Evolutionary conservation across 1,140 invertebrate species (phyloP).

Genomic region (Akabosia matsudoensis): DNA sequence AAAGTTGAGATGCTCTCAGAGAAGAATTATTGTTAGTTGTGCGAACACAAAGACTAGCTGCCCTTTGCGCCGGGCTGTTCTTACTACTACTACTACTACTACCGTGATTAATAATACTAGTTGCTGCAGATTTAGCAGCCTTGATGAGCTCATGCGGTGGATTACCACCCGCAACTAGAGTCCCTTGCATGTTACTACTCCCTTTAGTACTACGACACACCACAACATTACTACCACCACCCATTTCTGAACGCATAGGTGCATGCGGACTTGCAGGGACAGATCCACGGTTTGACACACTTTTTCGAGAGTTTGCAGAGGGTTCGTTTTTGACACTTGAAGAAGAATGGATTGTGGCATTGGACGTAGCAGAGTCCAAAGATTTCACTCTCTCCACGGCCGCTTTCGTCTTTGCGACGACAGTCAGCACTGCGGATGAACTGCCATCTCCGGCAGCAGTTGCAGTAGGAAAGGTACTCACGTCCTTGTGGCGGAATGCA

Average conservation of each 20-base stretch:
- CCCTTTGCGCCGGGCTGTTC: slow-evolving; percentile 29
- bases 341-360: background rate
- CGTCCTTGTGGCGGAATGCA: slow-evolving; percentile 42
- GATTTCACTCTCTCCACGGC: slow-evolving; percentile 43
- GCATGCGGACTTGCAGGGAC: background rate
- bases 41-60: slow-evolving; percentile 40
- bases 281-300: slow-evolving; percentile 5
- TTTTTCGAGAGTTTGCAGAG: background rate
- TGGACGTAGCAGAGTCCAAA: slow-evolving; percentile 25
- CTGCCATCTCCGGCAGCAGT: slow-evolving; percentile 4
- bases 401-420: slow-evolving; percentile 27
- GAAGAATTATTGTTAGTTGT: slow-evolving; percentile 11
- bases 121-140: background rate
- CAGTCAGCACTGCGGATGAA: background rate
- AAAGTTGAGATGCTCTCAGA: background rate
- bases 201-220: background rate
- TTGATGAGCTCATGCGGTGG: background rate
- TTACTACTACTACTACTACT: slow-evolving; percentile 25
- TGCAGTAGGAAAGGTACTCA: background rate
- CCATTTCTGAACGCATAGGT: background rate
- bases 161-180: background rate
- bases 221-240: background rate
- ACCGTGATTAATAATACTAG: background rate
- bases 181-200: slow-evolving; percentile 6
- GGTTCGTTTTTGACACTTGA: background rate